Base-by-base conservation (phyloP, 23 tunicate species). In the Styela plicata region DNA sequence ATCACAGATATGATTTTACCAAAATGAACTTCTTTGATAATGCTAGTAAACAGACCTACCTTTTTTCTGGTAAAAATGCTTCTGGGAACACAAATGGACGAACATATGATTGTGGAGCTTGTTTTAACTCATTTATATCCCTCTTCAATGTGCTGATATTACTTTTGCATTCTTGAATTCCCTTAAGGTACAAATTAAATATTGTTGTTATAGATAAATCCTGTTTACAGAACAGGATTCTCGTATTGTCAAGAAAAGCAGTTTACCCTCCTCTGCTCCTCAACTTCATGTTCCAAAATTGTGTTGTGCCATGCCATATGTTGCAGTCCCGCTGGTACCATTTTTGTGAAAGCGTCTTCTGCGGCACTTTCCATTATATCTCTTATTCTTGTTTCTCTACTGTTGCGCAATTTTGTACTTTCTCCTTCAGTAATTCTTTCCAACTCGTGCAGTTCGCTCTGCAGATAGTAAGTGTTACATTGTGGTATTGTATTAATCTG, bases 301-400 rank as follows among this genome's bases (percentile, higher is more conserved):
- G 57, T 36, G 64, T 91, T 91, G 34, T 75, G 63, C 32, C 29
- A 25, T 0, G 90, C 64, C 62, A 82, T 31, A 20, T 26, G 73
- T 52, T 36, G 74, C 87, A 75, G 52, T 20, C 65, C 82, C 21
- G 65, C 33, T 3, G 89, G 74, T 34, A 71, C 69, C 65, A 25
- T 33, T 0, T 63, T 33, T 19, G 71, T 30, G 62, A 32, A 90
- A n/a, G 89, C 97, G 2, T 57, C 24, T 0, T 82, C 82, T 17
- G 97, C 97, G 24, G 87, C 97, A 36, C 70, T 53, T 34, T 69
- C 80, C 0, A 89, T 34, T 70, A 89, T 74, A 26, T 70, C 83
- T 23, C 33, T 23, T 52, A 83, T 87, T 36, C 52, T 80, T 23
- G 2, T 37, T 22, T 44, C 69, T 24, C 82, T 53, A 33, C 30